Conservation (phyloP, 2,888 invertebrate genomes). For the Ophion ventricosus region DNA sequence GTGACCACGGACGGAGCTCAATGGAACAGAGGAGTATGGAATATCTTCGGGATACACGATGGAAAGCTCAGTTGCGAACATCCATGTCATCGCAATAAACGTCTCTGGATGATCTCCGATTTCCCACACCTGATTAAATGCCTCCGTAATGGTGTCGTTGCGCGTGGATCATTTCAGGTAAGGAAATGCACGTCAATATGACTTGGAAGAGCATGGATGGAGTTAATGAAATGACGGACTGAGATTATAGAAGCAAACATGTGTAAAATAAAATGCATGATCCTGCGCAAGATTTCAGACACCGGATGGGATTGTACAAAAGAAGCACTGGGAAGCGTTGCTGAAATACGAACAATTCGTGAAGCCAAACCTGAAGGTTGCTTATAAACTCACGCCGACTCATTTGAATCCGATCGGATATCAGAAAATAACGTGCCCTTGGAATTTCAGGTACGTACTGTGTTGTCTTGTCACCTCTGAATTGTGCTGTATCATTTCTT, state of each 20-base stretch:
- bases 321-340: conserved; percentile 11
- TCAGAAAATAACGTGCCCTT: conserved; percentile 28
- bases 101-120: conserved; percentile 71
- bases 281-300: not conserved
- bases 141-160: conserved; percentile 57
- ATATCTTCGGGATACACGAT: conserved; percentile 62
- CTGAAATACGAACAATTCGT: conserved; percentile 9
- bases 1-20: conserved; percentile 71
- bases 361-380: conserved; percentile 13
- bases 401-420: conserved; percentile 25
- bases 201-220: not conserved
- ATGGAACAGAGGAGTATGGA: conserved; percentile 74
- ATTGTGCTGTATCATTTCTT: not conserved
- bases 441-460: conserved; percentile 9
- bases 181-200: too few species aligned
- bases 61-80: conserved; percentile 68
- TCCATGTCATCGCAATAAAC: conserved; percentile 56
- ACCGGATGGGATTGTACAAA: not conserved
- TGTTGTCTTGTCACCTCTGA: not conserved
- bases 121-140: conserved; percentile 71
- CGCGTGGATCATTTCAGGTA: too few species aligned
- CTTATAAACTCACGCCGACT: conserved; percentile 9
- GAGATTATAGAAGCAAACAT: not conserved
- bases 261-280: not conserved
- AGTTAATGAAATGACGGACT: not conserved